Percentiles rank a stretch among this genome's conserved stretches.
phyloP scores from a whole-genome alignment of 2,113 vertebrate species.

The Macrotus californicus region DNA sequence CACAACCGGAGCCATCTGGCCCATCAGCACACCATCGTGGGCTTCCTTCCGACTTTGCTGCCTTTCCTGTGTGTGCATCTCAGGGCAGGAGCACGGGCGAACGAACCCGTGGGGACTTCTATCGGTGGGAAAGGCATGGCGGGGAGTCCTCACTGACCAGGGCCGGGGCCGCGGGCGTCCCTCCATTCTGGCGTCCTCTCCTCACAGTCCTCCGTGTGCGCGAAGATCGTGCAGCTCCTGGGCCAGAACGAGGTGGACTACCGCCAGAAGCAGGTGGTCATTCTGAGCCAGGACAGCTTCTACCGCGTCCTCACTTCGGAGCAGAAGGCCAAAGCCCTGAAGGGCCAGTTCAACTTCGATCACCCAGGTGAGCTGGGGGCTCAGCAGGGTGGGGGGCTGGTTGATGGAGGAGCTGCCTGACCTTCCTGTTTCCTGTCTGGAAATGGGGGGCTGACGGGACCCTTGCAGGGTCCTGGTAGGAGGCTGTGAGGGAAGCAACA shows the following conservation, averaged over 20 bases:
- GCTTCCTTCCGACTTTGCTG: neutral
- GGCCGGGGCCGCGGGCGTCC: fast-evolving
- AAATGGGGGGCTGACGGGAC: neutral
- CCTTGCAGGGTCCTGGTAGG: neutral
- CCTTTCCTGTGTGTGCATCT: no score
- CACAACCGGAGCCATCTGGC: no score
- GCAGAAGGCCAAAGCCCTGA: constrained; percentile 95
- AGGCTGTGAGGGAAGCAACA: neutral
- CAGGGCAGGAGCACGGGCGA: neutral
- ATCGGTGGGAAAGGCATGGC: neutral
- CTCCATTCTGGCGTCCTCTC: neutral
- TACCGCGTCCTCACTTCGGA: constrained; percentile 94
- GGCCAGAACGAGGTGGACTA: constrained; percentile 97
- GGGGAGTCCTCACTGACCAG: neutral
- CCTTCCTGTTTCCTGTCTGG: neutral
- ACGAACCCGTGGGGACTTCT: fast-evolving
- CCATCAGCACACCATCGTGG: fast-evolving
- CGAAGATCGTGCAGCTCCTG: constrained; percentile 96
- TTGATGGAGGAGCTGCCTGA: neutral
- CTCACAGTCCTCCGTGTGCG: constrained; percentile 92
- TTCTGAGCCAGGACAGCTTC: constrained; percentile 99
- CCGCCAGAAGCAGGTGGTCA: constrained; percentile 94
- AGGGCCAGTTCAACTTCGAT: constrained; percentile 98
- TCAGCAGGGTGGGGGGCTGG: fast-evolving
- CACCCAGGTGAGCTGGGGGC: constrained; percentile 89